Base-by-base conservation (phyloP, 2,797 vertebrate species). In the Carduelis carduelis region DNA sequence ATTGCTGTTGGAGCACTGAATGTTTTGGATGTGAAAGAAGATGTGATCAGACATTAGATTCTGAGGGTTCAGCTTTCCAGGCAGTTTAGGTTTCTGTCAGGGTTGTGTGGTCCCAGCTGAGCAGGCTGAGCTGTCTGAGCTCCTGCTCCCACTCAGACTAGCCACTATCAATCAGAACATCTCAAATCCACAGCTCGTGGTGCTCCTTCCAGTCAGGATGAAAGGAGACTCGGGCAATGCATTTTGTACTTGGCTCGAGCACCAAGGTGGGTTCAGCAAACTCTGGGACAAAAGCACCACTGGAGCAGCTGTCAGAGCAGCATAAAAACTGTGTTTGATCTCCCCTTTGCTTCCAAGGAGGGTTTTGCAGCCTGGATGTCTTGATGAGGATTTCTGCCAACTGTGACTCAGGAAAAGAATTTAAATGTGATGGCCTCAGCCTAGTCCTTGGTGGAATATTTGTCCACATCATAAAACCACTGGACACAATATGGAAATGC, bases 381-480 rank as follows among this genome's bases (percentile, higher is more conserved):
- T 96, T 63, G 44, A 94, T 94, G 95, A 75, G 87, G 49, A 83
- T 82, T 89, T 81, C 79, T 97, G 95, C 96, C 97, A 97, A n/a
- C 66, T 84, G 83, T 92, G 96, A 94, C 92, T 96, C 94, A 95
- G 95, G 95, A 94, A 95, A 94, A 96, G 49, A 94, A 94, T 92
- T 97, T 95, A 95, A 97, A 87, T 85, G 70, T 22, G 93, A 96
- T 97, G 93, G 93, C 52, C 63, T 92, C 96, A 96, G 92, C 95
- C 85, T 97, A 94, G 87, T 97, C 97, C 95, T 98, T 92, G 89
- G 97, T 98, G 97, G 96, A 97, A 97, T 98, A 98, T 97, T 98
- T 97, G 98, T 98, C 97, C 97, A 97, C 97, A 98, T 97, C 94
- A 88, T 98, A 98, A 98, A 98, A 98, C 98, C 98, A 97, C 96